Base-by-base conservation (phyloP, 2,888 invertebrate genomes). In the Mythimna loreyi region DNA sequence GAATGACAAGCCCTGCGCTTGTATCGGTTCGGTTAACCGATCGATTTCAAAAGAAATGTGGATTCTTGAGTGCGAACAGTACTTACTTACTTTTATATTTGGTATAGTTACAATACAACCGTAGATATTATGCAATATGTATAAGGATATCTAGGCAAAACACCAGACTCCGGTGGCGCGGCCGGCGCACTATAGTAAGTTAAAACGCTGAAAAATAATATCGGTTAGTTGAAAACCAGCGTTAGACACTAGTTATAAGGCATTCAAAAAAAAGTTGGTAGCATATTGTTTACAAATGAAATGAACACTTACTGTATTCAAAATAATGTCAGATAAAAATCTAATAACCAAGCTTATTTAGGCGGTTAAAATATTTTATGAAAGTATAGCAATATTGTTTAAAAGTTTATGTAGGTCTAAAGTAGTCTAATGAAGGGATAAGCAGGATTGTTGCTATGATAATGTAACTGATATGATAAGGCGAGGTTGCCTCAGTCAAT, bases 1-100 rank as follows among this genome's bases (percentile, higher is more conserved):
- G 93, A 95, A 94, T 95, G 95, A 94, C 95, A 94, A 92, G 89
- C 92, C 88, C 89, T 92, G 92, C 89, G 92, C 91, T 94, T 92
- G 91, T 93, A 92, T 84, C 81, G 81, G 83, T 91, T 81, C 78
- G 78, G 80, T 91, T 93, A 93, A 83, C 91, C 92, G 89, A 94
- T 94, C 94, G 94, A 94, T 94, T 94, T 91, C 86, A 91, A 92
- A 94, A 94, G 93, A 93, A 94, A 88, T 91, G 89, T 90, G 81
- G 83, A 85, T 85, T 86, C 86, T 88, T 87, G 68, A 87, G 76
- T 81, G 75, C 45, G 74, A 81, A 72, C 72, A 81, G 74, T 45
- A 63, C 55, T 23, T 64, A 68, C 72, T 61, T 49, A 62, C 80
- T 72, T 50, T 72, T 67, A 28, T 65, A 80, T 75, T 78, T 75